Conservation (phyloP, 2,113 vertebrate species). For the Theristicus caerulescens region DNA sequence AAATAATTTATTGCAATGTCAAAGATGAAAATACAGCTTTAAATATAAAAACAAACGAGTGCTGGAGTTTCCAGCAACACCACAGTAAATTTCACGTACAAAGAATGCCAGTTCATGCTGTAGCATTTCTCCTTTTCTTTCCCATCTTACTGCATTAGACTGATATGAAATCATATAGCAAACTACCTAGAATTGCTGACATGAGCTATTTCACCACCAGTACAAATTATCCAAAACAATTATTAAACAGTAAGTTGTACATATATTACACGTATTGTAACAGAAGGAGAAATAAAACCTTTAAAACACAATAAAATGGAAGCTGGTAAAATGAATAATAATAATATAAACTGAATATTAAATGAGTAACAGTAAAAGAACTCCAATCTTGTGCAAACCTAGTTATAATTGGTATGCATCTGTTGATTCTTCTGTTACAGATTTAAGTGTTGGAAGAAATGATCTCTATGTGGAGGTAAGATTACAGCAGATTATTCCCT, state of each 20-base stretch:
- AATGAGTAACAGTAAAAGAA: not conserved
- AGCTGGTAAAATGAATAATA: not conserved
- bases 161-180: not conserved
- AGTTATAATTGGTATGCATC: not conserved
- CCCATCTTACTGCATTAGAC: not conserved
- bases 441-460: not conserved
- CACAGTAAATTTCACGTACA: not conserved
- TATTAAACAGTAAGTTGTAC: not conserved
- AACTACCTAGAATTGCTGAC: not conserved
- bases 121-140: not conserved
- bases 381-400: not conserved
- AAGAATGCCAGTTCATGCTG: not conserved
- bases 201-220: not conserved
- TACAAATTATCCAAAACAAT: not conserved
- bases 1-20: not conserved
- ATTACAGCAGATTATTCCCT: not conserved
- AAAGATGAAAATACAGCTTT: not conserved
- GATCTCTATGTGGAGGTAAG: not conserved
- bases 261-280: not conserved
- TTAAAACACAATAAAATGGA: not conserved
- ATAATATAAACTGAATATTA: not conserved
- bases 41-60: not conserved
- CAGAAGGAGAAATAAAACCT: not conserved
- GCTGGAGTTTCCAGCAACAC: not conserved
- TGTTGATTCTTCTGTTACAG: not conserved